These are phyloP conservation scores for Crossaster papposus DNA, from an alignment of 53 echinoderm and acorn worm genomes.

Conservation along the genomic window DNA sequence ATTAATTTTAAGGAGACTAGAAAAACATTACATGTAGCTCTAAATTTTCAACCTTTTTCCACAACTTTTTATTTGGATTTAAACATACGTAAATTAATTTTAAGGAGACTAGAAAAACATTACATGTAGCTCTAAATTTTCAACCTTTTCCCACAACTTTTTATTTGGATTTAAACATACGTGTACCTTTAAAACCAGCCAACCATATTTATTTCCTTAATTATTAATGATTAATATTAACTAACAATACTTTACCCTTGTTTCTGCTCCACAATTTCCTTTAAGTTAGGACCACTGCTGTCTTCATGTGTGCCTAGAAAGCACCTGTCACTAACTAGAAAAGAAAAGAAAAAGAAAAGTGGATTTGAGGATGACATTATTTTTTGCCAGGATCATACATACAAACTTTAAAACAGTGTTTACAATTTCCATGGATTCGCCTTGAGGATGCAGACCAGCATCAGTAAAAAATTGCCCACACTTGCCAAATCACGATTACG, in stretches of 20 bases:
- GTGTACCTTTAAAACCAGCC: too few species aligned
- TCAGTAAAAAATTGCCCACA: too few species aligned
- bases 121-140: not conserved
- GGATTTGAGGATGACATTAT: not conserved
- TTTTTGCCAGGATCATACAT: too few species aligned
- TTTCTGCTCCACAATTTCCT: constrained; percentile 68
- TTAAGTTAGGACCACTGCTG: constrained; percentile 81
- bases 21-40: too few species aligned
- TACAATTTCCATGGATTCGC: too few species aligned
- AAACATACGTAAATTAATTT: too few species aligned
- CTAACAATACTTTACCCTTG: constrained; percentile 64
- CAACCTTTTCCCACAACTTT: not conserved
- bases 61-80: not conserved
- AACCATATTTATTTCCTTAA: too few species aligned
- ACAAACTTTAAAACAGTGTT: too few species aligned
- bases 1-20: too few species aligned
- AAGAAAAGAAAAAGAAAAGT: not conserved
- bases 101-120: too few species aligned
- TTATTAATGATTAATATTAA: not conserved
- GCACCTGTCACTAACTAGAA: constrained; percentile 87
- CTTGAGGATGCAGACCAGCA: too few species aligned
- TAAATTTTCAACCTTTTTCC: not conserved
- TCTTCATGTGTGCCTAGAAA: constrained; percentile 71
- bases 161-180: not conserved
- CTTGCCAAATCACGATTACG: too few species aligned